Evolutionary conservation across 1,140 invertebrate species (phyloP).

Genomic region (Hestina assimilis): DNA sequence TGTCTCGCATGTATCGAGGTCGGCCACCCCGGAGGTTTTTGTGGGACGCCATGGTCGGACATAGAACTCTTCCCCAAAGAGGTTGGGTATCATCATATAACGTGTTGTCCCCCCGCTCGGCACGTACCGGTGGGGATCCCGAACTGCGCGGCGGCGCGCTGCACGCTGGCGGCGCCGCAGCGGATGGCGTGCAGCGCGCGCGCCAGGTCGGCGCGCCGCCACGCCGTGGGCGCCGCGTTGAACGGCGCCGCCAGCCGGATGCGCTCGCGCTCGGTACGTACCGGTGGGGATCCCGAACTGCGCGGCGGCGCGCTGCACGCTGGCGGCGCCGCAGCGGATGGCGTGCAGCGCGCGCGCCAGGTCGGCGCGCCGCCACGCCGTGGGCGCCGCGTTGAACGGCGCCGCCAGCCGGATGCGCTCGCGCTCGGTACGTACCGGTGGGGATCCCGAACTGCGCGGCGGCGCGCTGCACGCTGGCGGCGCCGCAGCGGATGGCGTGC

Average conservation of each 20-base stretch:
- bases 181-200: not conserved
- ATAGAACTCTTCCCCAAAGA: too few relatives aligned
- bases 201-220: not conserved
- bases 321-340: not conserved
- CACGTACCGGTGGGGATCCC: not conserved
- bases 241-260: not conserved
- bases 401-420: constrained; percentile 84
- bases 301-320: not conserved
- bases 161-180: not conserved
- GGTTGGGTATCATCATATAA: too few relatives aligned
- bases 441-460: constrained; percentile 92
- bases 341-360: not conserved
- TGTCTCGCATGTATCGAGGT: too few relatives aligned
- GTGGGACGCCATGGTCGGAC: too few relatives aligned
- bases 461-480: constrained; percentile 91
- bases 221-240: too few relatives aligned
- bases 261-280: too few relatives aligned
- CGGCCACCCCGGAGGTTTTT: too few relatives aligned
- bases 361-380: not conserved
- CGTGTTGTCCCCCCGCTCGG: too few relatives aligned
- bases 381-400: too few relatives aligned
- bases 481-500: constrained; percentile 89
- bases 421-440: constrained; percentile 79
- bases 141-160: not conserved
- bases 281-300: not conserved